Base-by-base conservation (phyloP, 1,140 invertebrate genomes). In the Adoxophyes honmai region DNA sequence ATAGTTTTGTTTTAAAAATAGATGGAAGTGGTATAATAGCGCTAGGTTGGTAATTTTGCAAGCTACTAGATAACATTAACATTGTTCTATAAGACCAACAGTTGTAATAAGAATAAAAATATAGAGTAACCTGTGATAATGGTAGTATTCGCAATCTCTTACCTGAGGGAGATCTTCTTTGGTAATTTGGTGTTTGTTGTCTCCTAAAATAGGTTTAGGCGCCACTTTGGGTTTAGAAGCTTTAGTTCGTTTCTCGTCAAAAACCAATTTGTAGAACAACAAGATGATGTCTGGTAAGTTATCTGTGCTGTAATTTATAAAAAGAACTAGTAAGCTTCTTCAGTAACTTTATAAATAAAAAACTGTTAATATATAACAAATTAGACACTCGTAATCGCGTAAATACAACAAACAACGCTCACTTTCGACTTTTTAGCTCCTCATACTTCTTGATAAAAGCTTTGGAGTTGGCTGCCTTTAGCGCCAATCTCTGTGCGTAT, bases 161-260 rank as follows among this genome's bases (percentile, higher is more conserved):
- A 89, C 89, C 80, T 90, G 87, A 37, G 89, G 87, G 11, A 90
- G 61, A 62, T 90, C 89, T 44, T 90, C 87, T 71, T 89, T 90
- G 14, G 87, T 89, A 37, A 88, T 84, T 63, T 84, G 80, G 64
- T 83, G 81, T 73, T 87, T 89, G 56, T 82, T 86, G 36, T 89
- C 86, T 62, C 75, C 81, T n/a, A 89, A 57, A 57, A 86, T 64
- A 21, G 89, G 89, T 70, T 90, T 90, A 36, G 89, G 89, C 14
- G 86, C 81, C 34, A 89, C 82, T 82, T 89, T 89, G 28, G 89
- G 89, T 57, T 88, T 90, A 1, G 64, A 74, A 18, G 64, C 74
- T 68, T 75, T 80, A 16, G 71, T 73, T 54, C 81, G 89, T 55
- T 82, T 90, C 21, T 89, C 86, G 69, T 89, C 89, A 67, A 66